Evolutionary conservation across 2,888 invertebrate genomes (phyloP).

Genomic region (Blastobasis lacticolella): DNA sequence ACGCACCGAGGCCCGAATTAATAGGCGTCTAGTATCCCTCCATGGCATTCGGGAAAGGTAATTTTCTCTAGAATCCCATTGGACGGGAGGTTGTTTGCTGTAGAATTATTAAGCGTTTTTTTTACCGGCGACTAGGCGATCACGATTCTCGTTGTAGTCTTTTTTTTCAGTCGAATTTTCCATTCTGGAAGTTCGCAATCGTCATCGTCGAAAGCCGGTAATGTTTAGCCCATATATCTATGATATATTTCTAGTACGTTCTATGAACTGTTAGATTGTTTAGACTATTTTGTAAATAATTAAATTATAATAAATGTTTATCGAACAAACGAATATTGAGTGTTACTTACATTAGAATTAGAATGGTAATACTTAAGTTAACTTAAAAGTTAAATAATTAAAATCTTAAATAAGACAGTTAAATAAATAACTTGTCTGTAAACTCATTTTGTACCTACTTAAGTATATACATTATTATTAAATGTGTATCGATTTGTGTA

Average conservation of each 20-base stretch:
- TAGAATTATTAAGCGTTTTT: conserved; percentile 43
- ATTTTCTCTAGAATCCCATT: conserved; percentile 68
- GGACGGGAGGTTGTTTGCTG: conserved; percentile 55
- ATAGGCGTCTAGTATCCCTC: conserved; percentile 53
- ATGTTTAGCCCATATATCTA: conserved; percentile 97
- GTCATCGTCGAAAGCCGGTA: conserved; percentile 74
- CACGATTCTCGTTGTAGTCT: conserved; percentile 21
- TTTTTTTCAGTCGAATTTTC: conserved; percentile 22
- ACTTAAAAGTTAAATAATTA: too few species aligned
- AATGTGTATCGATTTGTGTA: neutral
- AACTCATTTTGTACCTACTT: neutral
- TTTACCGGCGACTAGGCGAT: conserved; percentile 60
- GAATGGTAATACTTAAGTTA: too few species aligned
- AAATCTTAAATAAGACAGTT: neutral
- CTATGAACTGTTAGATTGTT: conserved; percentile 84
- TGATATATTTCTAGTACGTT: conserved; percentile 98
- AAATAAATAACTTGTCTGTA: neutral
- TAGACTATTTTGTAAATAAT: conserved; percentile 53
- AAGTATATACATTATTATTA: neutral
- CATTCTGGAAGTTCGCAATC: conserved; percentile 22
- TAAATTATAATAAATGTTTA: conserved; percentile 10
- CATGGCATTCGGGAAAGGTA: conserved; percentile 72
- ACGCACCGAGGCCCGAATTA: conserved; percentile 29
- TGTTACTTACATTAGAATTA: neutral
- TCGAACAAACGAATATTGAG: neutral